Base-by-base conservation (phyloP, 2,113 vertebrate genomes). In the Syngnathus floridae region DNA sequence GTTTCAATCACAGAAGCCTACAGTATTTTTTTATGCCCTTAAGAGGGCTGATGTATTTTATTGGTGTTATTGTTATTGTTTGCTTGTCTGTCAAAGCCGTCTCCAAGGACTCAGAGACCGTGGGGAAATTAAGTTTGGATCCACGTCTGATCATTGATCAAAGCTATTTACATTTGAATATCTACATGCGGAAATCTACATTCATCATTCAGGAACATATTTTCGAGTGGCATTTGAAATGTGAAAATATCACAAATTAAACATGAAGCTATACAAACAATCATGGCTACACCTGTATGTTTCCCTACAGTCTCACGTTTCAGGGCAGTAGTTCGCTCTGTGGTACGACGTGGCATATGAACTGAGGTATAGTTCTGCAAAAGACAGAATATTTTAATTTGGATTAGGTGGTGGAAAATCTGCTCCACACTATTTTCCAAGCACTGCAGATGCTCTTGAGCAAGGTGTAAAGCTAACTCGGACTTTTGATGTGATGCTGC, bases 81-180 rank as follows among this genome's bases (percentile, higher is more conserved):
- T 61, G 51, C 61, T 57, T 80, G 75, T 79, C 74, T 64, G 73
- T 84, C 75, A 83, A 70, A 46, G 16, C 16, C 52, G 49, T 75
- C 78, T 71, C 70, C 0, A 12, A 38, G 73, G 71, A 78, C 59
- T 62, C 26, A 35, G 59, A 66, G 54, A 64, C 78, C 70, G 8
- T 22, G 11, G 83, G 82, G 84, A 86, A 86, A 88, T 86, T 43
- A 78, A 81, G 73, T 71, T 57, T 57, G 78, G 43, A 84, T 79
- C 75, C 65, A 43, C 54, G 61, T 48, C 26, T 9, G 46, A 52
- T 80, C 36, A 72, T 64, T 60, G 21, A 56, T 56, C 26, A 35
- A 43, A 66, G n/a, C 35, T 40, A 57, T 66, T 38, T 64, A 21
- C 56, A 7, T 55, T 57, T 69, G 22, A 72, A 69, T 60, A 36